These are phyloP conservation scores for Nyctalus aviator DNA, from an alignment of 2,797 vertebrate genomes.

Conservation along the genomic window DNA sequence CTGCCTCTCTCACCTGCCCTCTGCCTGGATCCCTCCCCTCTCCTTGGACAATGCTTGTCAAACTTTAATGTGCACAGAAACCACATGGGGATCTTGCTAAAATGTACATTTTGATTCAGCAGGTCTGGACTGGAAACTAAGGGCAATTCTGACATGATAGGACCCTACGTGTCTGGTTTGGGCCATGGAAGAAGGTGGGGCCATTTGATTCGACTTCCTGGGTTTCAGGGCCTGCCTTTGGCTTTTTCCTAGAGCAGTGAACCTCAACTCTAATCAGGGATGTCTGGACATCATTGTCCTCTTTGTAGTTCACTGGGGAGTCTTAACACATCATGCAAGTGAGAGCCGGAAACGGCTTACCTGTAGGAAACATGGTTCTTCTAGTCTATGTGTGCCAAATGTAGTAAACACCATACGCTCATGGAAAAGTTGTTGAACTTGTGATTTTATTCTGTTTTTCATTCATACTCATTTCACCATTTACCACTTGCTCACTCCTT, in stretches of 20 bases:
- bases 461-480: constrained; percentile 62
- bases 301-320: constrained; percentile 12
- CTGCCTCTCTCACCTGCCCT: not conserved
- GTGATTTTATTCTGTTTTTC: constrained; percentile 48
- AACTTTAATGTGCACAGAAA: too few relatives aligned
- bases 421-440: constrained; percentile 42
- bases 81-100: too few relatives aligned
- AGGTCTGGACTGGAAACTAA: not conserved
- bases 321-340: not conserved
- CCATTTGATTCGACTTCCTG: not conserved
- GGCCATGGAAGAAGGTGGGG: not conserved
- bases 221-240: not conserved
- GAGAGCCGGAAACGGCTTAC: not conserved
- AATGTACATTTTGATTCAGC: too few relatives aligned
- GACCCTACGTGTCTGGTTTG: not conserved
- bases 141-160: not conserved
- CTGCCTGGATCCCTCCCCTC: too few relatives aligned
- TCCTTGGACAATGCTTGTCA: too few relatives aligned
- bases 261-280: not conserved
- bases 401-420: not conserved
- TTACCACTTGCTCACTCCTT: constrained; percentile 44
- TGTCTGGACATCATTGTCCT: not conserved
- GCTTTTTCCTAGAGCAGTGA: not conserved
- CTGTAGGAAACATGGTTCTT: not conserved
- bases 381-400: not conserved